Evolutionary conservation across 2,113 vertebrate genomes (phyloP), one percentile per base, ranked within the genome.

Genomic region (Prunella himalayana): DNA sequence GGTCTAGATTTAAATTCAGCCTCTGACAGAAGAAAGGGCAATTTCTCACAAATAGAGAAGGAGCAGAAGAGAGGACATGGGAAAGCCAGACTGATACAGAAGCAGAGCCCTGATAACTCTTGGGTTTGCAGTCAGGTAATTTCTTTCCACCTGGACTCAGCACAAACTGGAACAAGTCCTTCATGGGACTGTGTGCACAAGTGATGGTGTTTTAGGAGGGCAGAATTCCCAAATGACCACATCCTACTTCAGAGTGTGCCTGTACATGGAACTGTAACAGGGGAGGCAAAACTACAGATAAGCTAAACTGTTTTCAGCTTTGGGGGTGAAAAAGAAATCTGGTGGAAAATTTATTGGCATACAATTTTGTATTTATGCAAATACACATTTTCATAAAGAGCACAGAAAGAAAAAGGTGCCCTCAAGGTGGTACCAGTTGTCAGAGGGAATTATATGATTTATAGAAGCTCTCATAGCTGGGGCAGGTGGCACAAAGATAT

Each of bases 401-500:
- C 25, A 82, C 44, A 68, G 66, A 61, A 87, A 76, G 20, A 14
- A 77, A 66, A 92, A 80, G 57, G 51, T 92, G 56, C 68, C 80
- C 53, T 92, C 53, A 37, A 88, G 80, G 82, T 25, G 1, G 56
- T 80, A 83, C 44, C 68, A 15, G 41, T 84, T 94, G 94, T 95
- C 94, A 96, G 60, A 75, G 28, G 25, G 64, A 97, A 96, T 95
- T 35, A 81, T 0, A 11, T 94, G 90, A 96, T 95, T 96, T 96
- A 96, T 95, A 78, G 90, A 66, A 83, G 82, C 68, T 94, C 68
- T 93, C 79, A 49, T 59, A 92, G 44, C 39, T 82, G 72, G 80
- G 94, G 92, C 94, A 97, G 94, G 82, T 95, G 95, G 92, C 69
- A 95, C 37, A 61, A 49, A 85, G 87, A 80, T 94, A 96, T 96